Percentiles rank a stretch among this genome's conserved stretches.
These are phyloP conservation scores for Podarcis raffonei DNA, from an alignment of 2,113 vertebrate genomes.

Conservation along the genomic window DNA sequence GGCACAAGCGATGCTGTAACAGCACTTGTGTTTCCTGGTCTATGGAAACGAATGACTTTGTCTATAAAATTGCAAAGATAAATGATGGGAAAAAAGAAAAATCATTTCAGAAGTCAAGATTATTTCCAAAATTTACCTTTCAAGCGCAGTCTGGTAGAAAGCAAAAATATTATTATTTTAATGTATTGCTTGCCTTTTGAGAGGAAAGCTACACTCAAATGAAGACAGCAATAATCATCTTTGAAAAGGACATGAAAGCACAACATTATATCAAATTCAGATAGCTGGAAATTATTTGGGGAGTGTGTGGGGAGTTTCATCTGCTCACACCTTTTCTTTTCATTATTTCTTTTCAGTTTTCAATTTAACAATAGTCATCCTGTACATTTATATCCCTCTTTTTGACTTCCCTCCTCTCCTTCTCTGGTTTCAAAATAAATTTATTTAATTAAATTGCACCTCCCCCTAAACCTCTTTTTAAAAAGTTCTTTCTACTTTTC, in stretches of 20 bases:
- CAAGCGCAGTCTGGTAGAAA: background rate
- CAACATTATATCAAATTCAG: background rate
- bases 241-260: background rate
- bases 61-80: background rate
- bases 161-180: background rate
- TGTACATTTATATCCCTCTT: too few relatives aligned
- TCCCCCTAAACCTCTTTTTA: too few relatives aligned
- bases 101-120: background rate
- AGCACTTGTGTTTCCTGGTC: slow-evolving; percentile 34
- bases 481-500: too few relatives aligned
- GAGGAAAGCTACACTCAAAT: background rate
- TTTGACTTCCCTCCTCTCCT: too few relatives aligned
- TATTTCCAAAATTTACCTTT: background rate
- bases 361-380: too few relatives aligned
- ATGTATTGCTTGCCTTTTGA: background rate
- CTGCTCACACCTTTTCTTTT: too few relatives aligned
- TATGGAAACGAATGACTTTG: slow-evolving; percentile 49
- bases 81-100: background rate
- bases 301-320: too few relatives aligned
- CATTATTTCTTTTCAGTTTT: too few relatives aligned
- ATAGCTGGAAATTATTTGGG: background rate
- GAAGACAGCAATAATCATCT: background rate
- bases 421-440: too few relatives aligned
- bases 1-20: slow-evolving; percentile 50
- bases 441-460: too few relatives aligned